Evolutionary conservation across 1,140 invertebrate species (phyloP).

Genomic region (Trissolcus basalis): DNA sequence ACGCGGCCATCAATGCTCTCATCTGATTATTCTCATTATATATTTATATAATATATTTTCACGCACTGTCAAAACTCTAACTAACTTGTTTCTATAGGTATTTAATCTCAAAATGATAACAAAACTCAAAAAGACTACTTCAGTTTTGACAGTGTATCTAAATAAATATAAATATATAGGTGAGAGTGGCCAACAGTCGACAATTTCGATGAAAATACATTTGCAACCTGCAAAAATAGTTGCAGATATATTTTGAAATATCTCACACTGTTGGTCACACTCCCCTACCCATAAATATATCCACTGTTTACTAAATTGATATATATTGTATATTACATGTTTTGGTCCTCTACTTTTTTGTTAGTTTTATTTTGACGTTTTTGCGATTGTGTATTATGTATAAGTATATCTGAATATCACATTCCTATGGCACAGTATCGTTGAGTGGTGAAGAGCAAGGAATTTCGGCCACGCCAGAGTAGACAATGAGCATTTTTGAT

Average conservation of each 20-base stretch:
- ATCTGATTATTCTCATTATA: conserved; percentile 62
- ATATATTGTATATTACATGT: conserved; percentile 50
- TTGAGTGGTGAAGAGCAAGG: conserved; percentile 52
- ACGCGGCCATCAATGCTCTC: conserved; percentile 71
- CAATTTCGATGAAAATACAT: too few species aligned
- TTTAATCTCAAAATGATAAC: too few species aligned
- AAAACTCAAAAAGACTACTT: too few species aligned
- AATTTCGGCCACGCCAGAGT: conserved; percentile 45
- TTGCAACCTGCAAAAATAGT: too few species aligned
- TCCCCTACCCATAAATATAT: too few species aligned
- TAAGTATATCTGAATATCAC: conserved; percentile 42
- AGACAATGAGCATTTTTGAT: conserved; percentile 57
- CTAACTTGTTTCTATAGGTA: too few species aligned
- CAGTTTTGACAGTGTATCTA: too few species aligned
- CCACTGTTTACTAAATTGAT: conserved; percentile 5
- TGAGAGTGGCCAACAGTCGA: too few species aligned
- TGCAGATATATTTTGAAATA: too few species aligned
- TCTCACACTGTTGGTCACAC: too few species aligned
- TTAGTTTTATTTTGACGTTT: conserved; percentile 45
- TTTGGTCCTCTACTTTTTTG: conserved; percentile 28
- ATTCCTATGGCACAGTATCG: conserved; percentile 59
- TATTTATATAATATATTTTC: conserved; percentile 43
- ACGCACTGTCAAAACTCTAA: too few species aligned
- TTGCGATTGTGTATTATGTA: conserved; percentile 56
- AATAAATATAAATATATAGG: too few species aligned